These are phyloP conservation scores for Alces alces DNA, from an alignment of 2,113 vertebrate genomes.

Conservation along the genomic window DNA sequence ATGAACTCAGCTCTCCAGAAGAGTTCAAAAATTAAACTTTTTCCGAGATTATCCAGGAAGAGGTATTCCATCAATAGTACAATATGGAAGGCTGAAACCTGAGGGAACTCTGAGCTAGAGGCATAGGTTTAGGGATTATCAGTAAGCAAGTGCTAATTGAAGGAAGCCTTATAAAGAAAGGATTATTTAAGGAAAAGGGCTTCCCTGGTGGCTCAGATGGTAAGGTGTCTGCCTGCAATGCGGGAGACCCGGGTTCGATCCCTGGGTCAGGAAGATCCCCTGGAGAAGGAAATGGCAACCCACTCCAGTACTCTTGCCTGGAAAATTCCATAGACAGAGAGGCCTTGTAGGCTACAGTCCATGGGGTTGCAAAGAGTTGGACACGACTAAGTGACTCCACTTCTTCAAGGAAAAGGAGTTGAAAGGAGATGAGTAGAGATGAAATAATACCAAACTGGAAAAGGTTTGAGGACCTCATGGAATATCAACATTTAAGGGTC, in stretches of 20 bases:
- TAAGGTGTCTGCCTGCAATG: too few species aligned
- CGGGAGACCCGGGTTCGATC: too few species aligned
- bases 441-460: neutral
- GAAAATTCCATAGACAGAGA: too few species aligned
- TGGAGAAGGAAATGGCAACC: too few species aligned
- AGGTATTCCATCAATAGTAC: neutral
- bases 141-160: neutral
- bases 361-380: too few species aligned
- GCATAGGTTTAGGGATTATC: neutral
- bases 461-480: neutral
- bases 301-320: too few species aligned
- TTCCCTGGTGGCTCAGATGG: too few species aligned
- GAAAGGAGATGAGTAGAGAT: neutral
- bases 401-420: neutral
- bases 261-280: too few species aligned
- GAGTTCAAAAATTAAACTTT: neutral
- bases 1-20: neutral
- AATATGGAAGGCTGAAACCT: neutral
- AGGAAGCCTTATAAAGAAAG: neutral
- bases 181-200: too few species aligned
- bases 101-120: neutral
- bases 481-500: neutral
- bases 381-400: too few species aligned
- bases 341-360: too few species aligned
- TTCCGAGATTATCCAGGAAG: neutral